These are phyloP conservation scores for Nephrocerus scutellatus DNA, from an alignment of 2,888 invertebrate species.

Conservation along the genomic window DNA sequence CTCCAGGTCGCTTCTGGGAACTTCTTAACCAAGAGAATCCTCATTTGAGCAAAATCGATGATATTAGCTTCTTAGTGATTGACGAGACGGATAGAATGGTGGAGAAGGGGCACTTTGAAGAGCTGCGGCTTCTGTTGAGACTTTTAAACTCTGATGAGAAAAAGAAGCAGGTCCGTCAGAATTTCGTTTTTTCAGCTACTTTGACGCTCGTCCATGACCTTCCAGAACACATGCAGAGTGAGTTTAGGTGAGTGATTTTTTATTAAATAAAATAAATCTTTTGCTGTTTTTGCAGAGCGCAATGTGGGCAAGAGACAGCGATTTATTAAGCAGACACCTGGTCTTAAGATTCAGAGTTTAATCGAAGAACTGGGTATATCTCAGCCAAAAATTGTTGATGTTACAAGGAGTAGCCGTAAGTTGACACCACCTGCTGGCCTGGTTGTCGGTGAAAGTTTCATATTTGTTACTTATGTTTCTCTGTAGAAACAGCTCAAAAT, in stretches of 20 bases:
- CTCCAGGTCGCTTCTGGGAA: constrained; percentile 96
- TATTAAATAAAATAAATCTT: neutral
- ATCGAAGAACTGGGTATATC: constrained; percentile 77
- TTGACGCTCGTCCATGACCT: constrained; percentile 85
- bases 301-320: constrained; percentile 42
- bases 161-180: constrained; percentile 64
- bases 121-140: constrained; percentile 74
- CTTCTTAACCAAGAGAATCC: constrained; percentile 70
- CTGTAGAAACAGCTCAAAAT: constrained; percentile 68
- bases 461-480: neutral
- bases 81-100: constrained; percentile 99
- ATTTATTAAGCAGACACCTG: constrained; percentile 60
- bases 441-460: neutral
- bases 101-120: constrained; percentile 92
- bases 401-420: constrained; percentile 67
- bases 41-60: constrained; percentile 65
- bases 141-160: constrained; percentile 65
- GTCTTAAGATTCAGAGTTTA: constrained; percentile 69
- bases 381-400: constrained; percentile 87
- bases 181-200: constrained; percentile 96
- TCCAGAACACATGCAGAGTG: constrained; percentile 63
- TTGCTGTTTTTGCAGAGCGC: constrained; percentile 28
- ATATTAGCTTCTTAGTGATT: constrained; percentile 81
- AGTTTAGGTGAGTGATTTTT: constrained; percentile 8
- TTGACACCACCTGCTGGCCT: constrained; percentile 16